Evolutionary conservation across 2,113 vertebrate genomes (phyloP).

Genomic region (Odocoileus virginianus): DNA sequence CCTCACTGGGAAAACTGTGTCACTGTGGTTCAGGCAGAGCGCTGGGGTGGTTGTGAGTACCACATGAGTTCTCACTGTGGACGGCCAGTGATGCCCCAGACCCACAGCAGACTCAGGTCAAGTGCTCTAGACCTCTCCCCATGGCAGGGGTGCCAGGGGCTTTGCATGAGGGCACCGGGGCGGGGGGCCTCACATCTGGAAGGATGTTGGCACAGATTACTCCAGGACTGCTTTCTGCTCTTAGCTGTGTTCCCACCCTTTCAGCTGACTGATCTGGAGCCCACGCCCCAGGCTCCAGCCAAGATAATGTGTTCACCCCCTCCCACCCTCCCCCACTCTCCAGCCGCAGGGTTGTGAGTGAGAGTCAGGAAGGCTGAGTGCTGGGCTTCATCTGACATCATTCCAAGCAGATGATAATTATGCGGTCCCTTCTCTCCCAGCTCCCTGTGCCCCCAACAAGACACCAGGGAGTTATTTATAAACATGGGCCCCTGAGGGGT

Average conservation of each 20-base stretch:
- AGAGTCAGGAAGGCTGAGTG: not conserved
- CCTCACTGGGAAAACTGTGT: not conserved
- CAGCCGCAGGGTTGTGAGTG: not conserved
- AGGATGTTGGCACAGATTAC: not conserved
- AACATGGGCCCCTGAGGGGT: not conserved
- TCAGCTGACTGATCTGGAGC: not conserved
- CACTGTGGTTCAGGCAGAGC: not conserved
- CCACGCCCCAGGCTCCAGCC: not conserved
- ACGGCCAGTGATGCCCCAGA: not conserved
- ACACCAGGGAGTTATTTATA: slow-evolving; percentile 52
- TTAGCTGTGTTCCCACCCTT: not conserved
- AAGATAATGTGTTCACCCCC: not conserved
- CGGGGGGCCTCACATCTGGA: not conserved
- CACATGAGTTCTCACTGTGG: not conserved
- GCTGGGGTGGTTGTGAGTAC: not conserved
- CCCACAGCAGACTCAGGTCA: too few relatives aligned
- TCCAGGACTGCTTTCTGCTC: not conserved
- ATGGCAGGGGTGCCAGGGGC: not conserved
- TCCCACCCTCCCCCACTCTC: not conserved
- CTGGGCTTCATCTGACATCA: slow-evolving; percentile 45
- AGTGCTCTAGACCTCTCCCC: not conserved
- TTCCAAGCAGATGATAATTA: slow-evolving; percentile 36
- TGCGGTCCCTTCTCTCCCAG: not conserved
- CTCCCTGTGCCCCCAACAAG: not conserved
- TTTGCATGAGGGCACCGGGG: rapidly evolving